Conservation (phyloP, 2,888 invertebrate species). For the Seira ritae region DNA sequence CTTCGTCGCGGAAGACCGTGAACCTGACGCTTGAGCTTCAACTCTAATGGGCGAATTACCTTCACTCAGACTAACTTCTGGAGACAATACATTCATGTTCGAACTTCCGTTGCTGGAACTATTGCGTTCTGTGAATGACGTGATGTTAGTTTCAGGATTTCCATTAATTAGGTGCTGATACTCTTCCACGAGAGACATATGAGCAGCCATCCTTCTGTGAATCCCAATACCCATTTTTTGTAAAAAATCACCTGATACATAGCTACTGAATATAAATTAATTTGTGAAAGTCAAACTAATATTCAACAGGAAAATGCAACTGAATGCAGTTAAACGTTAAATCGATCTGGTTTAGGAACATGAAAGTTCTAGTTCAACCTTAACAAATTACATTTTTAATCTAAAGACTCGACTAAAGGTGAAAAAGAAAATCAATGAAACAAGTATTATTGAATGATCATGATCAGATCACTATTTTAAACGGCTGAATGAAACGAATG, state of each 20-base stretch:
- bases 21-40: slow-evolving; percentile 67
- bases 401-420: too few relatives aligned
- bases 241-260: not conserved
- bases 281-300: not conserved
- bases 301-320: not conserved
- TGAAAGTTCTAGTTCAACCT: too few relatives aligned
- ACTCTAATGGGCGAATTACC: slow-evolving; percentile 73
- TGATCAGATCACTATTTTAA: too few relatives aligned
- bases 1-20: slow-evolving; percentile 63
- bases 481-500: too few relatives aligned
- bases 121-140: slow-evolving; percentile 68
- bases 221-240: not conserved
- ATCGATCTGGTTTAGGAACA: too few relatives aligned
- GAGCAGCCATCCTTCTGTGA: slow-evolving; percentile 70
- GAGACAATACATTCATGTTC: slow-evolving; percentile 72
- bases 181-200: slow-evolving; percentile 72
- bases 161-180: slow-evolving; percentile 73
- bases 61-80: slow-evolving; percentile 73
- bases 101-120: slow-evolving; percentile 71
- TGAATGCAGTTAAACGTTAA: not conserved
- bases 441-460: too few relatives aligned
- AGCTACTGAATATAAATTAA: not conserved
- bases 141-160: slow-evolving; percentile 71
- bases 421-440: too few relatives aligned
- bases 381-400: too few relatives aligned